Evolutionary conservation across 2,113 vertebrate genomes (phyloP).

Genomic region (Oxyura jamaicensis): DNA sequence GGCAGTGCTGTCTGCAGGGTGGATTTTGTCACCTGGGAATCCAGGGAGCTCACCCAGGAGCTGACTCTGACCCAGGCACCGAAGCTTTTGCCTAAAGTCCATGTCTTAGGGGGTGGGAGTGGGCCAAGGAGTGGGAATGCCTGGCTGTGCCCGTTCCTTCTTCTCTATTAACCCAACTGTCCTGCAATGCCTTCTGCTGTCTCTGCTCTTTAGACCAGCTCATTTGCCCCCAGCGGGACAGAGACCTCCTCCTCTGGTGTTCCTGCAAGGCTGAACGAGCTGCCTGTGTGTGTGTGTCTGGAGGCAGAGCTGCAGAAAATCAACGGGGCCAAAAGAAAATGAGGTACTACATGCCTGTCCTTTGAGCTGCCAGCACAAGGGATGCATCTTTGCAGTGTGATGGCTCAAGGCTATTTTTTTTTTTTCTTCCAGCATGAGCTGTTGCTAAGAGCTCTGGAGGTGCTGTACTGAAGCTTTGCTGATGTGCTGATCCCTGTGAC

Average conservation of each 20-base stretch:
- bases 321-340: neutral
- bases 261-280: neutral
- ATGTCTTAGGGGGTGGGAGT: neutral
- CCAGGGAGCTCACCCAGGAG: neutral
- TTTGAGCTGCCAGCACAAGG: neutral
- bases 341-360: rapidly evolving
- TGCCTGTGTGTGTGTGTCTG: neutral
- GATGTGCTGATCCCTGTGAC: neutral
- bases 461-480: neutral
- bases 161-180: rapidly evolving
- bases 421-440: neutral
- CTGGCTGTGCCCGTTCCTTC: neutral
- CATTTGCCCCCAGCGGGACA: rapidly evolving
- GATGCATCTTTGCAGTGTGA: neutral
- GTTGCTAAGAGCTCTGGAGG: neutral
- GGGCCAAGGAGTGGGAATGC: neutral
- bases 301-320: neutral
- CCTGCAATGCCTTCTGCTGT: rapidly evolving
- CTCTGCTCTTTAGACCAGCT: neutral
- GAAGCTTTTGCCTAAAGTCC: neutral
- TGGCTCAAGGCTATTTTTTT: neutral
- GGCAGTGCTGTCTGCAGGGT: neutral
- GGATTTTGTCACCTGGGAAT: neutral
- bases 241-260: neutral
- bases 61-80: neutral